Evolutionary conservation across 2,888 invertebrate species (phyloP).

Genomic region (Xylocampa areola): DNA sequence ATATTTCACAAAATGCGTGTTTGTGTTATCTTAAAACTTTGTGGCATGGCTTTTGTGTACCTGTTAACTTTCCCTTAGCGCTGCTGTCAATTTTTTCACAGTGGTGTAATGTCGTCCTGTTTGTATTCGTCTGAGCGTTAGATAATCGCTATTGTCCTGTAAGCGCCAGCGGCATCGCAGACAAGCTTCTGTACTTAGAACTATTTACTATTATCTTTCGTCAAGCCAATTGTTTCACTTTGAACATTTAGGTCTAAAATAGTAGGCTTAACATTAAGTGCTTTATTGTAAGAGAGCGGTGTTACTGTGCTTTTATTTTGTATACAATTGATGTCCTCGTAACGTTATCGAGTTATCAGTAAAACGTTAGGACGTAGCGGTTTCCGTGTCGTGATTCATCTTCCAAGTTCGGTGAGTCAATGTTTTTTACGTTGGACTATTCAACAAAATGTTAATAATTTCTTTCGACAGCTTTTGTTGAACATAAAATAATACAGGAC

Average conservation of each 20-base stretch:
- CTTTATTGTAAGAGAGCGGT: conserved; percentile 18
- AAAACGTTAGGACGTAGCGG: conserved; percentile 79
- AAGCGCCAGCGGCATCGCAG: conserved; percentile 78
- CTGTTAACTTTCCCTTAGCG: conserved; percentile 82
- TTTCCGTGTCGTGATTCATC: conserved; percentile 75
- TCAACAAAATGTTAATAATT: conserved; percentile 51
- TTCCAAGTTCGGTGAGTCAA: conserved; percentile 71
- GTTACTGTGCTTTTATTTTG: conserved; percentile 63
- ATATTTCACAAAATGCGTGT: conserved; percentile 76
- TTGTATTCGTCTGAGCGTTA: conserved; percentile 77
- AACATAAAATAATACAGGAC: conserved; percentile 25
- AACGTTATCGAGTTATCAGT: conserved; percentile 76
- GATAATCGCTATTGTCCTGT: conserved; percentile 79
- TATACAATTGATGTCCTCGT: conserved; percentile 68
- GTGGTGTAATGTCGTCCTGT: conserved; percentile 76
- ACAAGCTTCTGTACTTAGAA: conserved; percentile 75
- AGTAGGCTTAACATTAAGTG: conserved; percentile 46
- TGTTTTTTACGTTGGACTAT: conserved; percentile 51
- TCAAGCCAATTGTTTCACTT: conserved; percentile 59
- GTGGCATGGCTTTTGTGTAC: conserved; percentile 69
- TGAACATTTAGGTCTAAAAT: conserved; percentile 49
- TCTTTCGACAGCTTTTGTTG: conserved; percentile 45
- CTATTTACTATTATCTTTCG: conserved; percentile 65
- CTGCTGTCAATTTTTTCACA: conserved; percentile 70
- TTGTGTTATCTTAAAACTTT: conserved; percentile 74